phyloP scores from a whole-genome alignment of 2,797 vertebrate species.

The Menidia menidia region DNA sequence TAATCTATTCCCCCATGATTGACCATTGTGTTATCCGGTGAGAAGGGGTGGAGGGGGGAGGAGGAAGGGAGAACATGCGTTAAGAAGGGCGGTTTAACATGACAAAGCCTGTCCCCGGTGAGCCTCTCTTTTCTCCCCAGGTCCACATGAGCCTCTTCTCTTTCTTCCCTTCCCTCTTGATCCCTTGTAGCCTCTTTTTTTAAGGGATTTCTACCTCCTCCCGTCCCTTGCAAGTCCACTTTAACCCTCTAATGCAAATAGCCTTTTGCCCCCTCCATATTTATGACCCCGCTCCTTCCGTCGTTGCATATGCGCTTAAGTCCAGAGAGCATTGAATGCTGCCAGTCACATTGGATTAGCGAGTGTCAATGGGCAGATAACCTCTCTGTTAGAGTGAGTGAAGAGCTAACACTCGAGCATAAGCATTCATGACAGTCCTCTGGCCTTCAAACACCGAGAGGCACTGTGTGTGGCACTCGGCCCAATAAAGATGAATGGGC shows the following conservation, averaged over 20 bases:
- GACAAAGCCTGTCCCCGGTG: conserved; percentile 78
- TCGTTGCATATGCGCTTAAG: conserved; percentile 77
- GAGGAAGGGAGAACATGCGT: conserved; percentile 51
- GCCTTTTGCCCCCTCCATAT: conserved; percentile 68
- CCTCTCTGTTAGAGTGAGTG: conserved; percentile 76
- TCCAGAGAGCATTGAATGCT: conserved; percentile 65
- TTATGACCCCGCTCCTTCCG: conserved; percentile 73
- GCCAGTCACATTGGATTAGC: conserved; percentile 78
- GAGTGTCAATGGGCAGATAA: conserved; percentile 78
- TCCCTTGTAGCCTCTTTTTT: conserved; percentile 54
- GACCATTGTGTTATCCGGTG: conserved; percentile 69
- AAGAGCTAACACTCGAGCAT: conserved; percentile 75
- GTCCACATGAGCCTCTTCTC: conserved; percentile 67
- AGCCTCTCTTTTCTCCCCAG: conserved; percentile 61
- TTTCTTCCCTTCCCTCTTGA: conserved; percentile 48
- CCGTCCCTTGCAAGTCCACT: conserved; percentile 61
- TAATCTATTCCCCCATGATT: conserved; percentile 73
- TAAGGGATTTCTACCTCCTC: conserved; percentile 33
- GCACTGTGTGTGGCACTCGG: conserved; percentile 63
- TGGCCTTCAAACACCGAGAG: conserved; percentile 62
- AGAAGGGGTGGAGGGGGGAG: conserved; percentile 33
- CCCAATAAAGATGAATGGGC: conserved; percentile 59
- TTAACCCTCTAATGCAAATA: conserved; percentile 77
- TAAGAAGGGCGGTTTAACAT: conserved; percentile 73
- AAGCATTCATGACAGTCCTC: conserved; percentile 66